Conservation (phyloP, 2,113 vertebrate species). For the Emberiza fucata region DNA sequence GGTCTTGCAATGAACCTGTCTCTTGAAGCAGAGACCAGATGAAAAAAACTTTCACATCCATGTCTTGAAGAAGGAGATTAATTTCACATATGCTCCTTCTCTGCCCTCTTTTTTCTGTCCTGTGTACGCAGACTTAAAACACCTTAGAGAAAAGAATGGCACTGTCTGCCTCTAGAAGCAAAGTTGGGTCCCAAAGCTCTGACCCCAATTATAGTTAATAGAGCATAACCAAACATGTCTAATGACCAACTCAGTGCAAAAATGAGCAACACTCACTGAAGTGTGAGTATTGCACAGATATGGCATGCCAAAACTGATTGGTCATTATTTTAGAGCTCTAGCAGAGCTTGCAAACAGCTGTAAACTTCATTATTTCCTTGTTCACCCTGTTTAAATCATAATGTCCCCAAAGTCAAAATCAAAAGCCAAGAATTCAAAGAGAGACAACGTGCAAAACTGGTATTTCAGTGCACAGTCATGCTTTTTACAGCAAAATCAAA, state of each 20-base stretch:
- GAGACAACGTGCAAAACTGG: not conserved
- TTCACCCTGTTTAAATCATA: not conserved
- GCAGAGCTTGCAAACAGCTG: not conserved
- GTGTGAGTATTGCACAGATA: not conserved
- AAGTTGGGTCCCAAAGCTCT: not conserved
- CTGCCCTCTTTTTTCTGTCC: not conserved
- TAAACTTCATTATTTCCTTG: not conserved
- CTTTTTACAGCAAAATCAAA: not conserved
- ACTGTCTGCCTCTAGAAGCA: not conserved
- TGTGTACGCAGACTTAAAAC: not conserved
- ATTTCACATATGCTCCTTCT: rapidly evolving
- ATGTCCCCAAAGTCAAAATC: not conserved
- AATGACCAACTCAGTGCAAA: not conserved
- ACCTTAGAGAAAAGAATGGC: not conserved
- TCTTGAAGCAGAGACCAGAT: not conserved
- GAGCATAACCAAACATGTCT: not conserved
- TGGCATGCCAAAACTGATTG: not conserved
- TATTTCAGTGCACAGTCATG: not conserved
- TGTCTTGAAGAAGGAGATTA: not conserved
- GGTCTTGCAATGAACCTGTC: not conserved
- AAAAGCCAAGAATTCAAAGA: not conserved
- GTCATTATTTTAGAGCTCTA: not conserved
- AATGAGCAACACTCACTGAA: not conserved
- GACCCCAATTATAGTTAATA: not conserved
- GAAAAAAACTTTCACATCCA: not conserved